A percentile compares a stretch with the other conserved stretches of the same genome.
Evolutionary conservation across 2,797 vertebrate genomes (phyloP).

Genomic region (Scleropages formosus): DNA sequence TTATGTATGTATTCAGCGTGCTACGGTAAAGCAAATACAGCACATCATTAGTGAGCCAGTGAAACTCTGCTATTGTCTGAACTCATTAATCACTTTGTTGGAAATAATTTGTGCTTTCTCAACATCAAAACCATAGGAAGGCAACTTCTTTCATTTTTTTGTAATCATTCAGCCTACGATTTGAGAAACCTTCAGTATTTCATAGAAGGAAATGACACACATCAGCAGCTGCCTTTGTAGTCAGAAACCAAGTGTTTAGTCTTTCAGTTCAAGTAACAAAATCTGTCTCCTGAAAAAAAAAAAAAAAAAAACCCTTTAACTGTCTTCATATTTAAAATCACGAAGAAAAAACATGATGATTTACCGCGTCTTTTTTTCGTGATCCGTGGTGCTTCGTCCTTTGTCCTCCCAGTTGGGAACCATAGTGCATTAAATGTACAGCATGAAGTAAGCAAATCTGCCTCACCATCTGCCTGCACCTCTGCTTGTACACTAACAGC

Average conservation of each 20-base stretch:
- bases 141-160: neutral
- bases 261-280: slow-evolving; percentile 11
- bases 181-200: neutral
- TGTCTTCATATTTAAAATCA: neutral
- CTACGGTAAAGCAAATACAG: neutral
- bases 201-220: neutral
- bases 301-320: neutral
- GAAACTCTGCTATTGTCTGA: neutral
- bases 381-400: neutral
- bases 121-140: slow-evolving; percentile 1
- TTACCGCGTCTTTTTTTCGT: neutral
- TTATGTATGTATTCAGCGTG: neutral
- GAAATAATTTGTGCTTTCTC: neutral
- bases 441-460: slow-evolving; percentile 57
- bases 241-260: neutral
- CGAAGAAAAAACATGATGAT: neutral
- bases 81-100: neutral
- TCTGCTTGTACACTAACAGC: slow-evolving; percentile 40
- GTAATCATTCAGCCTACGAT: slow-evolving; percentile 4
- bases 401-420: neutral
- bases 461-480: slow-evolving; percentile 62
- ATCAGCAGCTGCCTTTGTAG: neutral
- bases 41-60: slow-evolving; percentile 1
- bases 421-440: neutral
- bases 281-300: slow-evolving; percentile 6